A percentile compares a stretch with the other conserved stretches of the same genome.
Conservation (phyloP, 2,113 vertebrate species). For the Psilopogon haemacephalus region DNA sequence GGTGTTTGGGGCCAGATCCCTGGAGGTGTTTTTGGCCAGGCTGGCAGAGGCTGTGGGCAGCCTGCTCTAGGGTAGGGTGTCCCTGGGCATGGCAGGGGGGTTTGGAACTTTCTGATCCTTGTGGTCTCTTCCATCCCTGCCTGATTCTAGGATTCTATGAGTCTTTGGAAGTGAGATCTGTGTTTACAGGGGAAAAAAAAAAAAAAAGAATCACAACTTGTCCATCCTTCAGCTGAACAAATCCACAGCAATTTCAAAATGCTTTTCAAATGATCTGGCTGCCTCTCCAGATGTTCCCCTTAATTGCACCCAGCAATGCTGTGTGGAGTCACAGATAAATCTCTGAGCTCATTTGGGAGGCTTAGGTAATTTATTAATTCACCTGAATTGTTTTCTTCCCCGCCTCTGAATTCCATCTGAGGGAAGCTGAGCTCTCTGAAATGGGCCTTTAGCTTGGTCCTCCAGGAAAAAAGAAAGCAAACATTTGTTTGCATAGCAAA, state of each 20-base stretch:
- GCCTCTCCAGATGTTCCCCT: conserved; percentile 38
- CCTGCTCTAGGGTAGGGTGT: too few species aligned
- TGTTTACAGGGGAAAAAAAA: not conserved
- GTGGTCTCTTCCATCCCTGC: too few species aligned
- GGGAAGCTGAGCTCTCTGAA: conserved; percentile 18
- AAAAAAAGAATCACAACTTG: not conserved
- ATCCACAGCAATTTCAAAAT: conserved; percentile 21
- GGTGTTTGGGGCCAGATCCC: too few species aligned
- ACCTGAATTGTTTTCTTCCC: conserved; percentile 38
- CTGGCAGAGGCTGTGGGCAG: too few species aligned
- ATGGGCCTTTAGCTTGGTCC: conserved; percentile 10
- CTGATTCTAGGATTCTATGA: too few species aligned
- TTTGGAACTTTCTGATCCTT: too few species aligned
- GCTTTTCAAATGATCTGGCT: not conserved
- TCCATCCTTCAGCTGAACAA: conserved; percentile 20
- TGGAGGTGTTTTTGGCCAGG: too few species aligned
- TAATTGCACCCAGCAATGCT: conserved; percentile 25
- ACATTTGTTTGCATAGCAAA: conserved; percentile 27
- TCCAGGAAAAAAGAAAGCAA: conserved; percentile 27
- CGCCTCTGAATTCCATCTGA: conserved; percentile 20
- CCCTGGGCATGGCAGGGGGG: too few species aligned
- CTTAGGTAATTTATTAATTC: conserved; percentile 45
- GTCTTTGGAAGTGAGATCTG: not conserved
- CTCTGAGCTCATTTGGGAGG: conserved; percentile 15
- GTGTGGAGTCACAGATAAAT: not conserved